These are phyloP conservation scores for Uromys caudimaculatus DNA, from an alignment of 2,797 vertebrate genomes.

Conservation along the genomic window DNA sequence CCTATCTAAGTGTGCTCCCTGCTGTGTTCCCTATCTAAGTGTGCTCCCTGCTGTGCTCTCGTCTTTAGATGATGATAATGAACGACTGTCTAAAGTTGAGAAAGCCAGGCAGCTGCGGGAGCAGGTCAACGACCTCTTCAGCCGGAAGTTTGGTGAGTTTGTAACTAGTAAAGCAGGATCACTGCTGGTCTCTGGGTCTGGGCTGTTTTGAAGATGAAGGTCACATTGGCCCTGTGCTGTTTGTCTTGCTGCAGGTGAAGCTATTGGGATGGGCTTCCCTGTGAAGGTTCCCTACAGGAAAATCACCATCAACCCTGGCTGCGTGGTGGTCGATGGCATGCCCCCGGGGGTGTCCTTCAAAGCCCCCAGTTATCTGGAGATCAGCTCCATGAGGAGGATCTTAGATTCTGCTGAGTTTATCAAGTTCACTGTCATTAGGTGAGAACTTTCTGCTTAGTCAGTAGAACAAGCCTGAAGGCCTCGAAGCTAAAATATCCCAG, in stretches of 20 bases:
- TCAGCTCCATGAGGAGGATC: slow-evolving; percentile 89
- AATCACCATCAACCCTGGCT: slow-evolving; percentile 90
- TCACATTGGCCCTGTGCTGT: background rate
- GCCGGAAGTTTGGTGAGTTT: slow-evolving; percentile 89
- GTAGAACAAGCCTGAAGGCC: background rate
- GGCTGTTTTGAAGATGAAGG: background rate
- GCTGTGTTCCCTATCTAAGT: too few relatives aligned
- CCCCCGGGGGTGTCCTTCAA: slow-evolving; percentile 89
- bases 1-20: too few relatives aligned
- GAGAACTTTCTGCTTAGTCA: background rate
- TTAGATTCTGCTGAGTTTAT: slow-evolving; percentile 88
- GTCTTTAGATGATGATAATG: slow-evolving; percentile 86
- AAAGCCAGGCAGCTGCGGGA: slow-evolving; percentile 89
- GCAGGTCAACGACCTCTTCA: slow-evolving; percentile 91
- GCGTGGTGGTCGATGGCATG: slow-evolving; percentile 90
- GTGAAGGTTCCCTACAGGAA: slow-evolving; percentile 91
- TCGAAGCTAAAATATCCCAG: background rate
- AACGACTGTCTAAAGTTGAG: slow-evolving; percentile 87
- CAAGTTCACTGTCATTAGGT: slow-evolving; percentile 90
- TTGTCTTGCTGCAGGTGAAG: slow-evolving; percentile 85
- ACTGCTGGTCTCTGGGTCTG: background rate
- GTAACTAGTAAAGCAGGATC: background rate
- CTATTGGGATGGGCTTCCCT: slow-evolving; percentile 89
- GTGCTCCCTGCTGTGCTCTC: background rate
- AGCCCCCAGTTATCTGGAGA: slow-evolving; percentile 90